phyloP scores from a whole-genome alignment of 2,797 vertebrate genomes.

The Tokudaia tokunoshimensis region DNA sequence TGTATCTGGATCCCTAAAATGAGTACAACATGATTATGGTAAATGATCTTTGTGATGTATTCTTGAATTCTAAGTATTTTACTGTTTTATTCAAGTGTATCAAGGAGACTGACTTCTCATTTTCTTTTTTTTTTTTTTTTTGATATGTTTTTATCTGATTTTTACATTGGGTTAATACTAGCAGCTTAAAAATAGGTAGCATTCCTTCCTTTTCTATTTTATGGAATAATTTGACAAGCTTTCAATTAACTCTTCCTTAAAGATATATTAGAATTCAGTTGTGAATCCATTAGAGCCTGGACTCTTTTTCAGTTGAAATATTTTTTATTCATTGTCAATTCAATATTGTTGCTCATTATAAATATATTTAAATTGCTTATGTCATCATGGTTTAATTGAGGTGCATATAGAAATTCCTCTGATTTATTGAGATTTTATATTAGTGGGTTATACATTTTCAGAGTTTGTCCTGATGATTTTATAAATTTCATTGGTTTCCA shows the following conservation, averaged over 20 bases:
- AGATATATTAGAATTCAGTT: background rate
- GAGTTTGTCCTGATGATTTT: background rate
- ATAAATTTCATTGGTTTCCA: background rate
- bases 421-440: background rate
- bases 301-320: background rate
- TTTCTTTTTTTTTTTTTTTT: background rate
- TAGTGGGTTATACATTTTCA: background rate
- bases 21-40: background rate
- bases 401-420: too few relatives aligned
- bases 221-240: background rate
- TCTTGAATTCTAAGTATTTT: background rate
- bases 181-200: background rate
- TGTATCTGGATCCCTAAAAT: background rate
- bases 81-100: background rate
- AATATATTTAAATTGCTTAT: background rate
- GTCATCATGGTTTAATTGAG: background rate
- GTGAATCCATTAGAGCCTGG: background rate
- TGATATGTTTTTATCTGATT: background rate
- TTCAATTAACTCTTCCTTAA: background rate
- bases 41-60: background rate
- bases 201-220: background rate
- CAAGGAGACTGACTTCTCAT: background rate
- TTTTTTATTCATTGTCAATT: background rate
- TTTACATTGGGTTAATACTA: background rate
- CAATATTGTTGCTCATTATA: background rate